phyloP scores from a whole-genome alignment of 2,888 invertebrate species.

The Melanostoma mellinum region DNA sequence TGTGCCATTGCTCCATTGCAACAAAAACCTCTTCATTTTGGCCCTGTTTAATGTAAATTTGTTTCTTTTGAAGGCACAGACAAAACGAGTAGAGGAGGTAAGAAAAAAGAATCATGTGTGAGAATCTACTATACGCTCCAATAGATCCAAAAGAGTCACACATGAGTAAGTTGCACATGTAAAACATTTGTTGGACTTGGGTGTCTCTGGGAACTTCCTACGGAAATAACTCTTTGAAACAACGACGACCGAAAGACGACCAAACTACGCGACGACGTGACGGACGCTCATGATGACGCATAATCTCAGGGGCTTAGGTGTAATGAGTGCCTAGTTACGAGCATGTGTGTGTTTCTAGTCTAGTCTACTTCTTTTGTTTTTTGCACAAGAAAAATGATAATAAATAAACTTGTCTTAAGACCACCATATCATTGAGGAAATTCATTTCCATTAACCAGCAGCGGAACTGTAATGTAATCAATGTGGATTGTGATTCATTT shows the following conservation, averaged over 20 bases:
- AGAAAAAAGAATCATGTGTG: slow-evolving; percentile 48
- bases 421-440: slow-evolving; percentile 41
- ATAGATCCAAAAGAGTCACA: slow-evolving; percentile 58
- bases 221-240: slow-evolving; percentile 48
- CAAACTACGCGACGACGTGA: background rate
- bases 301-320: slow-evolving; percentile 16
- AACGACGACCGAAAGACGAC: background rate
- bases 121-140: slow-evolving; percentile 62
- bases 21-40: slow-evolving; percentile 2
- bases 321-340: slow-evolving; percentile 2
- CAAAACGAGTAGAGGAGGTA: background rate
- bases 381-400: slow-evolving; percentile 14
- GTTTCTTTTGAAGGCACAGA: background rate
- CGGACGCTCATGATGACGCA: slow-evolving; percentile 48
- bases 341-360: background rate
- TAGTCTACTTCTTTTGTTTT: background rate
- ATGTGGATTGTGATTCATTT: no score
- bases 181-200: slow-evolving; percentile 23
- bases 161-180: slow-evolving; percentile 61
- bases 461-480: no score
- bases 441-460: slow-evolving; percentile 23
- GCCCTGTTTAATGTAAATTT: slow-evolving; percentile 53
- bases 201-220: slow-evolving; percentile 65
- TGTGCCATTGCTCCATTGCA: background rate
- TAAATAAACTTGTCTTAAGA: slow-evolving; percentile 56